Evolutionary conservation across 2,888 invertebrate genomes (phyloP).

Genomic region (Muschampia staudingeri): DNA sequence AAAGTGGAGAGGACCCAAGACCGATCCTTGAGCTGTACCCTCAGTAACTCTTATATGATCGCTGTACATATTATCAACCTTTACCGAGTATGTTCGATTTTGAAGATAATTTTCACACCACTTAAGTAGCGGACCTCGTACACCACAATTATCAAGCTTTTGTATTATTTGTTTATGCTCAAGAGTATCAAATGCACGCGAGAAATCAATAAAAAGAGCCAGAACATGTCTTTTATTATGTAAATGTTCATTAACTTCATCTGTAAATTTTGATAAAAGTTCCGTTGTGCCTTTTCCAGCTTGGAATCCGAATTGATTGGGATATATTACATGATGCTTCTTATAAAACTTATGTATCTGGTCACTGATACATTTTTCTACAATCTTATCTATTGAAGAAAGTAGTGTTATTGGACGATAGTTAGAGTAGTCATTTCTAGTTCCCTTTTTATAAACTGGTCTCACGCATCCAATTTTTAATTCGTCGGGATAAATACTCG

Average conservation of each 20-base stretch:
- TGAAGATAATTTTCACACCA: not conserved
- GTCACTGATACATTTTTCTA: not conserved
- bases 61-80: not conserved
- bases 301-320: not conserved
- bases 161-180: not conserved
- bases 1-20: not conserved
- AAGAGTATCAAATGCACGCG: not conserved
- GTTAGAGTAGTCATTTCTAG: not conserved
- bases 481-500: not conserved
- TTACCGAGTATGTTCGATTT: not conserved
- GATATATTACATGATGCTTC: not conserved
- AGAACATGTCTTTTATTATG: conserved; percentile 4
- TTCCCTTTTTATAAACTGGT: not conserved
- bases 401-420: not conserved
- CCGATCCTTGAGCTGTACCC: not conserved
- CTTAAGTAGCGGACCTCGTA: not conserved
- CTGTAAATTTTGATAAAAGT: conserved; percentile 9
- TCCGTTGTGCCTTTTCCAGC: not conserved
- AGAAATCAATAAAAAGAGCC: conserved; percentile 7
- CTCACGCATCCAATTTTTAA: not conserved
- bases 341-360: not conserved
- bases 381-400: not conserved
- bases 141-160: not conserved
- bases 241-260: not conserved
- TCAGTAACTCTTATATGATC: not conserved